phyloP scores from a whole-genome alignment of 2,113 vertebrate species.

The Seriola quinqueradiata region DNA sequence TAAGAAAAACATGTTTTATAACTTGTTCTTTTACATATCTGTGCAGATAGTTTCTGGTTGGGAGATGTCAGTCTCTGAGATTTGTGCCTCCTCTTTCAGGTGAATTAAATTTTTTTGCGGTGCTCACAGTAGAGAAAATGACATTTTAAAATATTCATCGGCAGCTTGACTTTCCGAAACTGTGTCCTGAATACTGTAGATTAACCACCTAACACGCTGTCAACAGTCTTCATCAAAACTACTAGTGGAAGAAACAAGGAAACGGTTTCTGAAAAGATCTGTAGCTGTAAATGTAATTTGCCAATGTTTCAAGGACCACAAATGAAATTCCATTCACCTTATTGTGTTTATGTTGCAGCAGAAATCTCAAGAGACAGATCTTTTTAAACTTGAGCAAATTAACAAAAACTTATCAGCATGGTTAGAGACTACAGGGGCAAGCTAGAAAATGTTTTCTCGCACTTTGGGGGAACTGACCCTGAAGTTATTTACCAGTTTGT shows the following conservation, averaged over 20 bases:
- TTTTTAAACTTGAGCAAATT: not conserved
- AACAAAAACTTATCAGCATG: not conserved
- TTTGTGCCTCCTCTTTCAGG: not conserved
- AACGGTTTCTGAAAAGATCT: not conserved
- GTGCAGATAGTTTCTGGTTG: constrained; percentile 10
- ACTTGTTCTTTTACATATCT: not conserved
- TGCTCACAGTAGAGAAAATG: not conserved
- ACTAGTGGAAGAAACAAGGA: not conserved
- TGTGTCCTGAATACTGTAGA: not conserved
- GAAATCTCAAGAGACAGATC: constrained; percentile 10
- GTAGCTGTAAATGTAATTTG: not conserved
- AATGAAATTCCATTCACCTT: not conserved
- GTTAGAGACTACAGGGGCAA: not conserved
- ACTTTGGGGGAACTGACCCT: constrained; percentile 20
- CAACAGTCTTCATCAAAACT: not conserved
- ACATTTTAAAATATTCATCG: constrained; percentile 1
- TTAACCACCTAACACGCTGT: not conserved
- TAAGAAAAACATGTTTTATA: constrained; percentile 10
- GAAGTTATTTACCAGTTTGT: constrained; percentile 58
- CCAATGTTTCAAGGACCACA: not conserved
- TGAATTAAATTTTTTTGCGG: constrained; percentile 13
- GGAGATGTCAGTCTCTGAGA: not conserved
- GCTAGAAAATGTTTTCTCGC: not conserved
- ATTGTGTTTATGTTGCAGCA: not conserved
- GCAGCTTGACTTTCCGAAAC: not conserved